A percentile compares a stretch with the other conserved stretches of the same genome.
These are phyloP conservation scores for Scylla paramamosain DNA, from an alignment of 1,140 invertebrate species.

Conservation along the genomic window DNA sequence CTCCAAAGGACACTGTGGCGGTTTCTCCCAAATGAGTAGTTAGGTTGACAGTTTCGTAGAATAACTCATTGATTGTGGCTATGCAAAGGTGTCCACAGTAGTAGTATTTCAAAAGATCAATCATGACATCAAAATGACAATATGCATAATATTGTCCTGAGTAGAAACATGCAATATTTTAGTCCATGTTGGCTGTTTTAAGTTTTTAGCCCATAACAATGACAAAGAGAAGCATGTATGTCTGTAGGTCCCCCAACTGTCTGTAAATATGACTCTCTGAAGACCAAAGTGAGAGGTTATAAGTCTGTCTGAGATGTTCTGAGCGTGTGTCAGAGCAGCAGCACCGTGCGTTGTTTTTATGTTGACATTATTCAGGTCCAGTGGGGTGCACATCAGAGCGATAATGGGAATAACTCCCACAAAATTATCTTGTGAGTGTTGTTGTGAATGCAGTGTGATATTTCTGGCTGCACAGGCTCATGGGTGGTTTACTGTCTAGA, in stretches of 20 bases:
- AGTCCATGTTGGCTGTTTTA: slow-evolving; percentile 69
- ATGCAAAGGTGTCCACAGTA: slow-evolving; percentile 74
- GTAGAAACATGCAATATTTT: slow-evolving; percentile 73
- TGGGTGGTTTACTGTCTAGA: slow-evolving; percentile 73
- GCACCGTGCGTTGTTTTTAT: slow-evolving; percentile 35
- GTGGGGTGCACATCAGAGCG: slow-evolving; percentile 46
- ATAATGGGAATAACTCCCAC: slow-evolving; percentile 50
- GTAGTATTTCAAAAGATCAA: slow-evolving; percentile 65
- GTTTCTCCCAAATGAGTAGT: slow-evolving; percentile 66
- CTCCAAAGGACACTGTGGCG: slow-evolving; percentile 58
- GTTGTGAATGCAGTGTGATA: slow-evolving; percentile 75
- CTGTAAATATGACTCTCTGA: slow-evolving; percentile 72
- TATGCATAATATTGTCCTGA: slow-evolving; percentile 74
- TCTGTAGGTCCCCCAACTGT: slow-evolving; percentile 71
- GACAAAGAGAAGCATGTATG: slow-evolving; percentile 73
- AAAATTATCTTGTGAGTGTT: slow-evolving; percentile 65
- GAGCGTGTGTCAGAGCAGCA: slow-evolving; percentile 60
- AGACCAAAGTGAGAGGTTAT: slow-evolving; percentile 65
- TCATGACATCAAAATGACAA: slow-evolving; percentile 77
- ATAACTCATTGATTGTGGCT: slow-evolving; percentile 69
- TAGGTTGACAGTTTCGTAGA: slow-evolving; percentile 70
- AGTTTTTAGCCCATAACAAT: slow-evolving; percentile 68
- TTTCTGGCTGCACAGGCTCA: slow-evolving; percentile 73
- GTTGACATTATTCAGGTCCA: slow-evolving; percentile 51
- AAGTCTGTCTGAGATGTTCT: slow-evolving; percentile 42